phyloP scores from a whole-genome alignment of 2,888 invertebrate species.

The Phyllotreta striolata region DNA sequence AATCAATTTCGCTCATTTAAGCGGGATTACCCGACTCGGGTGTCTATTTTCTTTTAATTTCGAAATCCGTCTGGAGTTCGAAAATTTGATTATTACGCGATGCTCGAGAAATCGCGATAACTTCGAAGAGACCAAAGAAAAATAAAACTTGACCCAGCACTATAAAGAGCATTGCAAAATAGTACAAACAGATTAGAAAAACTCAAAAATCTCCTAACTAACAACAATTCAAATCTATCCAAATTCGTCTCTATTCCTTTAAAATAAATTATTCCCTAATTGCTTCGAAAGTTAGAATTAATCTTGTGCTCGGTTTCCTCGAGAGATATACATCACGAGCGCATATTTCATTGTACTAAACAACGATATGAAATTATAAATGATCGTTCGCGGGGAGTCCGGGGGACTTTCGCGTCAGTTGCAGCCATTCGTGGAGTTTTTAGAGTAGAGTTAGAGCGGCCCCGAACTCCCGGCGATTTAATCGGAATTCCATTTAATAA shows the following conservation, averaged over 20 bases:
- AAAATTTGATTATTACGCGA: no score
- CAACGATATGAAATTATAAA: conserved; percentile 35
- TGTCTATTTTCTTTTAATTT: no score
- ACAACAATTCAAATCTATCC: neutral
- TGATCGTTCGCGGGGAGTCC: conserved; percentile 27
- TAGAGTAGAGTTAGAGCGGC: conserved; percentile 2
- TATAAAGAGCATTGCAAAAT: no score
- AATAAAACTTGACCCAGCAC: no score
- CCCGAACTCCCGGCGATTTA: conserved; percentile 21
- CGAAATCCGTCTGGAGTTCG: no score
- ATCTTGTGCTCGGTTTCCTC: conserved; percentile 21
- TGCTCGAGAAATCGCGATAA: no score
- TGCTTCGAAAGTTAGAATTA: conserved; percentile 27
- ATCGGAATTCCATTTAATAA: conserved; percentile 34
- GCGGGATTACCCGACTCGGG: no score
- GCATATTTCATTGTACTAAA: conserved; percentile 33
- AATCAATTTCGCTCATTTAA: no score
- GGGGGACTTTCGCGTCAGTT: conserved; percentile 33
- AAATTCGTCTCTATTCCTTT: conserved; percentile 8
- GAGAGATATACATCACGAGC: conserved; percentile 23
- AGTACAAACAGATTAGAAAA: no score
- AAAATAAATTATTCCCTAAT: conserved; percentile 23
- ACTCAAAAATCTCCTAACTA: no score
- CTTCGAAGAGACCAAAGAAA: no score
- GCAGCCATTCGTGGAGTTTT: conserved; percentile 24